Conservation (phyloP, 1,140 invertebrate genomes). For the Bombus soroeensis region DNA sequence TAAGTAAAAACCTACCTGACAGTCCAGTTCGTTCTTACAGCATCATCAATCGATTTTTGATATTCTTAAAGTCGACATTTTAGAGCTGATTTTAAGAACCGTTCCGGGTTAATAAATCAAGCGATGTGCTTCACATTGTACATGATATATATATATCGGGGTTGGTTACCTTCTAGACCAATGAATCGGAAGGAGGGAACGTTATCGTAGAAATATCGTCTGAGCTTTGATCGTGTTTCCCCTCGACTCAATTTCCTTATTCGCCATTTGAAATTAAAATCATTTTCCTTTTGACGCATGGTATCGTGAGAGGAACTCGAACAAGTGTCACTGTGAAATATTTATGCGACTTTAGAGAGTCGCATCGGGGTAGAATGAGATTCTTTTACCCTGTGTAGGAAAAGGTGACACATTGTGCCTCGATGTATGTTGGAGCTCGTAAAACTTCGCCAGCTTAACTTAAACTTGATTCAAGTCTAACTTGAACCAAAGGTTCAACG, state of each 20-base stretch:
- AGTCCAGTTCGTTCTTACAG: too few species aligned
- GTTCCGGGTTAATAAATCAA: not conserved
- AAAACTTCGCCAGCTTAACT: not conserved
- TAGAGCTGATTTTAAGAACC: not conserved
- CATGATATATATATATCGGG: not conserved
- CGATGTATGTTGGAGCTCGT: not conserved
- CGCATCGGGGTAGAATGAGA: not conserved
- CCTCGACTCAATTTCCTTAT: not conserved
- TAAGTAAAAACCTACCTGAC: too few species aligned
- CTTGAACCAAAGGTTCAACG: not conserved
- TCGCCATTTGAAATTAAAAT: conserved; percentile 2
- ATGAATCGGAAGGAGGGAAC: not conserved
- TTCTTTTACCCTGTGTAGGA: not conserved
- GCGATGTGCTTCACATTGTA: not conserved
- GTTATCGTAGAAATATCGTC: not conserved
- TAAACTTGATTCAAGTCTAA: not conserved
- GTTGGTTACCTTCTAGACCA: not conserved
- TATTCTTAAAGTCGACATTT: too few species aligned
- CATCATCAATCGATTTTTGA: too few species aligned
- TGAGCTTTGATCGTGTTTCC: not conserved
- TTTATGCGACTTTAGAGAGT: conserved; percentile 10
- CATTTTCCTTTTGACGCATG: not conserved
- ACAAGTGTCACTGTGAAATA: conserved; percentile 14
- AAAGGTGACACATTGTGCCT: not conserved
- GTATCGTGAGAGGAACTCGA: not conserved